A percentile compares a stretch with the other conserved stretches of the same genome.
Conservation (phyloP, 2,113 vertebrate species). For the Oxyura jamaicensis region DNA sequence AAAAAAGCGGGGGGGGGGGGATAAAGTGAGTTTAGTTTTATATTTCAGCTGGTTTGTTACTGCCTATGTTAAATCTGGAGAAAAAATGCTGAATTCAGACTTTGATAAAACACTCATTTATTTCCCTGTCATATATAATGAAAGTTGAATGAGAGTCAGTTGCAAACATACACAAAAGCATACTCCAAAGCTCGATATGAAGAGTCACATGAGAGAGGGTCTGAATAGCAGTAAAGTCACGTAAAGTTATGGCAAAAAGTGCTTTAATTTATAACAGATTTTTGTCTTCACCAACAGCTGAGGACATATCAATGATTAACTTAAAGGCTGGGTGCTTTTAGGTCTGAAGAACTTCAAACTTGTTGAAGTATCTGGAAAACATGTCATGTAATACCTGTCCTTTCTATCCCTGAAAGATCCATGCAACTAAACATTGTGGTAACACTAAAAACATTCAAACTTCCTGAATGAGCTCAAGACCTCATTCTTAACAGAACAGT, state of each 20-base stretch:
- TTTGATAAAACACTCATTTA: conserved; percentile 55
- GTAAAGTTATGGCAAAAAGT: conserved; percentile 5
- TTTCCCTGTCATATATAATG: conserved; percentile 59
- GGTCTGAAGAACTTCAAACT: conserved; percentile 13
- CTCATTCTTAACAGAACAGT: not conserved
- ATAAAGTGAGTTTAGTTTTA: conserved; percentile 45
- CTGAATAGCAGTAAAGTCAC: not conserved
- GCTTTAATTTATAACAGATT: conserved; percentile 57
- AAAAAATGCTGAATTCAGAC: conserved; percentile 30
- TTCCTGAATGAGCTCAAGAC: not conserved
- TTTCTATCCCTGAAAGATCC: not conserved
- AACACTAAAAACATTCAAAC: not conserved
- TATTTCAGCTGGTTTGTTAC: conserved; percentile 44
- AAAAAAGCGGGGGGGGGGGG: not conserved
- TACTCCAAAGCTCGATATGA: conserved; percentile 1
- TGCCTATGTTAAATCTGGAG: not conserved
- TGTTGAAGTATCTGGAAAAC: conserved; percentile 23
- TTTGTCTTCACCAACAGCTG: conserved; percentile 48
- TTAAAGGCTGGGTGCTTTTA: conserved; percentile 1
- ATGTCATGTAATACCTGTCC: not conserved
- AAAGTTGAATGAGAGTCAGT: conserved; percentile 25
- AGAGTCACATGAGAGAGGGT: not conserved
- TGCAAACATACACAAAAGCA: conserved; percentile 7
- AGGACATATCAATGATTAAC: conserved; percentile 34
- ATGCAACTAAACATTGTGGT: not conserved